Percentiles rank a stretch among this genome's conserved stretches.
These are phyloP conservation scores for Eueides isabella DNA, from an alignment of 1,140 invertebrate genomes.

Conservation along the genomic window DNA sequence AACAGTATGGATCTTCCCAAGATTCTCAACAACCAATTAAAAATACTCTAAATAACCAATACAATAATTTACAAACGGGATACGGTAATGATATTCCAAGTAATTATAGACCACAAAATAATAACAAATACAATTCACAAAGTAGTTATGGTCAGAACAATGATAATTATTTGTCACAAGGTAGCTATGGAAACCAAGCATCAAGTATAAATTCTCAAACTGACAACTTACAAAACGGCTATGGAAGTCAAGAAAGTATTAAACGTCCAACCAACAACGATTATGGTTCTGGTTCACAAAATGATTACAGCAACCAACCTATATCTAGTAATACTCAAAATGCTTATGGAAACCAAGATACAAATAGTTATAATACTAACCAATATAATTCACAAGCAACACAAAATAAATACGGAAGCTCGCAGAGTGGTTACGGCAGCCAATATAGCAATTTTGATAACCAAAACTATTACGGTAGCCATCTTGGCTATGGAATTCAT, in stretches of 20 bases:
- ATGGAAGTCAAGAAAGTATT: conserved; percentile 33
- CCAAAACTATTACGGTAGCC: conserved; percentile 41
- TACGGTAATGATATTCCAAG: conserved; percentile 3
- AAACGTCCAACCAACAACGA: conserved; percentile 17
- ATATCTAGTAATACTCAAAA: not conserved
- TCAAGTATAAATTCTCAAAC: conserved; percentile 27
- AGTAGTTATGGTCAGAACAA: conserved; percentile 21
- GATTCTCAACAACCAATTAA: not conserved
- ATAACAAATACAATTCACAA: not conserved
- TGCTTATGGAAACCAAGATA: not conserved
- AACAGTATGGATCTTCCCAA: not conserved
- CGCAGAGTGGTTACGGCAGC: conserved; percentile 11
- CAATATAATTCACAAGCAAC: conserved; percentile 17
- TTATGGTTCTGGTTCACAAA: conserved; percentile 27
- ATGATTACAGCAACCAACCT: conserved; percentile 34
- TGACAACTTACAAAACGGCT: conserved; percentile 35
- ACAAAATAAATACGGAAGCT: conserved; percentile 3
- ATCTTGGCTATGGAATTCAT: conserved; percentile 48
- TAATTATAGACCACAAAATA: conserved; percentile 2
- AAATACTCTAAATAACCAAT: not conserved
- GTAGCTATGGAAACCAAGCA: conserved; percentile 26
- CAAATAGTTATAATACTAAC: conserved; percentile 10
- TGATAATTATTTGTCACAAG: not conserved
- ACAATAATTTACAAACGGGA: not conserved
- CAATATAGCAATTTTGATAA: conserved; percentile 23